These are phyloP conservation scores for Odontamblyopus rebecca DNA, from an alignment of 2,797 vertebrate species.

Conservation along the genomic window DNA sequence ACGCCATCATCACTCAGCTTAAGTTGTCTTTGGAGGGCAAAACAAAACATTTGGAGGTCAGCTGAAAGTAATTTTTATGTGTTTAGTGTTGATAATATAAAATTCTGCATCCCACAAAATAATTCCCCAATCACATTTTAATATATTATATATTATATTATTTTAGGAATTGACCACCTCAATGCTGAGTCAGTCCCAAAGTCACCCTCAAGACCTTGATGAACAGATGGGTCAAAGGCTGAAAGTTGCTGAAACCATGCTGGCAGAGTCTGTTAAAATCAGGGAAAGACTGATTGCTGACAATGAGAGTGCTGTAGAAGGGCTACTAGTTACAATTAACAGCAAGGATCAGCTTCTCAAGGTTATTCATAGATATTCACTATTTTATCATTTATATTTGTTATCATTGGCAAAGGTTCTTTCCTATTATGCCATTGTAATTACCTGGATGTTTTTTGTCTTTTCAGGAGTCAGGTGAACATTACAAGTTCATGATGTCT, in stretches of 20 bases:
- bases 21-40: conserved; percentile 78
- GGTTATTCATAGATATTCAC: conserved; percentile 48
- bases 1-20: conserved; percentile 81
- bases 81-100: neutral
- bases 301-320: conserved; percentile 79
- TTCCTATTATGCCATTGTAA: neutral
- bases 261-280: conserved; percentile 79
- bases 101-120: neutral
- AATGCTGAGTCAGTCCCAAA: conserved; percentile 74
- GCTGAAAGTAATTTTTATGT: conserved; percentile 10
- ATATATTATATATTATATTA: conserved; percentile 5
- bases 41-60: conserved; percentile 85
- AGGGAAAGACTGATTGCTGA: conserved; percentile 76
- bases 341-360: conserved; percentile 83
- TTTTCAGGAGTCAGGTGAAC: conserved; percentile 76
- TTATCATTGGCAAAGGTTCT: neutral
- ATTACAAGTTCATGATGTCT: conserved; percentile 72
- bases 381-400: neutral
- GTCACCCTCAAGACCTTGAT: conserved; percentile 64
- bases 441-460: conserved; percentile 6
- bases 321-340: conserved; percentile 75
- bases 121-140: neutral
- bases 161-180: conserved; percentile 72
- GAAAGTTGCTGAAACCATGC: conserved; percentile 78
- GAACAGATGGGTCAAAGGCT: conserved; percentile 82